These are phyloP conservation scores for Paratilapia polleni DNA, from an alignment of 2,113 vertebrate genomes.

Conservation along the genomic window DNA sequence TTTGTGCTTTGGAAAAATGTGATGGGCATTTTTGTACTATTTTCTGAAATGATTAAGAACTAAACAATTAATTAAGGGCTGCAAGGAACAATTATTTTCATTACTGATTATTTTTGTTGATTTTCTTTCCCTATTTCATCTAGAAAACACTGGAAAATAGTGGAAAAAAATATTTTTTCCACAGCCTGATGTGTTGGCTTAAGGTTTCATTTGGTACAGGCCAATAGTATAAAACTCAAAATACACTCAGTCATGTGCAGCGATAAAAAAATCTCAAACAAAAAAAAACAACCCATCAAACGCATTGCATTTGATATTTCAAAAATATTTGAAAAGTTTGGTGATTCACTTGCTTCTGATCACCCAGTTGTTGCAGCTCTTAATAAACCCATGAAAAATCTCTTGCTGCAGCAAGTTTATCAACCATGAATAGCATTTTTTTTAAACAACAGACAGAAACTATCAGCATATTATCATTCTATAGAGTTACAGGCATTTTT, in stretches of 20 bases:
- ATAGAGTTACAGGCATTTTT: too few relatives aligned
- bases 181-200: not conserved
- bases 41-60: not conserved
- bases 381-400: too few relatives aligned
- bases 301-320: not conserved
- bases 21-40: not conserved
- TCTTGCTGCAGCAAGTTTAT: too few relatives aligned
- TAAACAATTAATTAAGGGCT: not conserved
- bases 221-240: not conserved
- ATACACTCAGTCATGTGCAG: not conserved
- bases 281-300: not conserved
- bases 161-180: not conserved
- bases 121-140: not conserved
- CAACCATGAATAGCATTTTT: too few relatives aligned
- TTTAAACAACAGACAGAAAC: too few relatives aligned
- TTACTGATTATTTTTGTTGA: not conserved
- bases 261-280: too few relatives aligned
- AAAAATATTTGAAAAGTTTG: not conserved
- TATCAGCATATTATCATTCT: too few relatives aligned
- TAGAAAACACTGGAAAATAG: not conserved
- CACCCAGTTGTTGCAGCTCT: too few relatives aligned
- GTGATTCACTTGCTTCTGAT: too few relatives aligned
- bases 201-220: not conserved
- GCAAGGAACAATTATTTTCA: not conserved
- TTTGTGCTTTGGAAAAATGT: not conserved